Base-by-base conservation (phyloP, 2,797 vertebrate species). In the Sciurus carolinensis region DNA sequence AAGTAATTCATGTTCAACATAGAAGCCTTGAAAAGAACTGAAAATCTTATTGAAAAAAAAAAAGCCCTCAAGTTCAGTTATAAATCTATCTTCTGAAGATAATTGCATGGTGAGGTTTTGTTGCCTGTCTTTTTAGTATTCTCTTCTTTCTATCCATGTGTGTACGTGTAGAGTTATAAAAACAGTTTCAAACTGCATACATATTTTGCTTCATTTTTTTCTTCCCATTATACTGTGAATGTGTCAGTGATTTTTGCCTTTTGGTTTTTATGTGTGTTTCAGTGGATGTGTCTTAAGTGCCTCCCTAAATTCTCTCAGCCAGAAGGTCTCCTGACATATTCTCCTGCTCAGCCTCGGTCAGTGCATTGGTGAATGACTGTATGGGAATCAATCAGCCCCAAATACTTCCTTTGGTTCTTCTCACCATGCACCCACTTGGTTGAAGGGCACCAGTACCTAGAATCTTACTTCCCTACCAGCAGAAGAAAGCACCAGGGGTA, bases 1-100 rank as follows among this genome's bases (percentile, higher is more conserved):
- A 91, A 92, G 39, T 59, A 88, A 86, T 91, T 87, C 39, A 12
- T 67, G 8, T 92, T 90, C 76, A 80, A 75, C 62, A 92, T 0
- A 87, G 87, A 91, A 90, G 6, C 3, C 36, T 86, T 92, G 85
- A 95, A 92, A 90, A 95, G 47, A 42, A 94, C 13, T 94, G 57
- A 86, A 87, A 95, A 79, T 72, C 42, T 20, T 39, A 90, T 33
- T 77, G 50, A 44, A 64, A 77, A 82, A 83, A 39, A 76, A 86
- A 81, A 90, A 69, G n/a, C 5, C 67, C 44, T 62, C 24, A 91
- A 79, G 12, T 71, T 81, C 42, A n/a, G 33, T 75, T 92, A n/a
- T 79, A 87, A 96, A 50, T 80, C 73, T 6, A 73, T 76, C 33
- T 81, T 87, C 81, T 86, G 66, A 77, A 96, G 73, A 71, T 75